Evolutionary conservation across 2,113 vertebrate species (phyloP).

Genomic region (Lasiurus borealis): DNA sequence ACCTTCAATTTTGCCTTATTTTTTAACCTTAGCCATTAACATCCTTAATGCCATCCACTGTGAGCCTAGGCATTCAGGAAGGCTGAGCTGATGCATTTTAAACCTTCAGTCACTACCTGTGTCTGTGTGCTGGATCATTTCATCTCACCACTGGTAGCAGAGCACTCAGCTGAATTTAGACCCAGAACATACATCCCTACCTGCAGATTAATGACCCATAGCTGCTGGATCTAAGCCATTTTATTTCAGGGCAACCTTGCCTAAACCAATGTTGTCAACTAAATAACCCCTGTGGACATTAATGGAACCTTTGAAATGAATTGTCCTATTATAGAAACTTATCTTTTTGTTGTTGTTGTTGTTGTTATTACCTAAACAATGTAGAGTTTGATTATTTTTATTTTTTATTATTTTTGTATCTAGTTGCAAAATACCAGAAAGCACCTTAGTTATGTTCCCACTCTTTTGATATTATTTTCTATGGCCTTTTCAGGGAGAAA

Average conservation of each 20-base stretch:
- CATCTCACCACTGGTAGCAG: not conserved
- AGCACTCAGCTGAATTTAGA: not conserved
- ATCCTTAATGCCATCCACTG: not conserved
- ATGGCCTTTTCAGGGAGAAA: not conserved
- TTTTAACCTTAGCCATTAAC: not conserved
- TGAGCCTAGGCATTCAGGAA: not conserved
- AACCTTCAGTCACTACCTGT: not conserved
- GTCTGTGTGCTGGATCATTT: not conserved
- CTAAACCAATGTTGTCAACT: constrained; percentile 66
- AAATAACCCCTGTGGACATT: constrained; percentile 73
- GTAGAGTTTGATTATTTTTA: constrained; percentile 7
- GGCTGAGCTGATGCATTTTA: not conserved
- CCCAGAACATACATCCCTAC: not conserved
- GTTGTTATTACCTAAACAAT: constrained; percentile 53
- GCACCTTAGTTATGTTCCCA: constrained; percentile 44
- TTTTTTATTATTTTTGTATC: not conserved
- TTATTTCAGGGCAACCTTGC: constrained; percentile 41
- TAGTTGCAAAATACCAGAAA: not conserved
- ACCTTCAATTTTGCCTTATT: not conserved
- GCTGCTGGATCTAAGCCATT: constrained; percentile 37
- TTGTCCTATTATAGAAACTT: constrained; percentile 32
- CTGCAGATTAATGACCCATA: constrained; percentile 3
- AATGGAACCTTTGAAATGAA: constrained; percentile 62
- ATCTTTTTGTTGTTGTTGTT: not conserved
- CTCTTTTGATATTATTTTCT: not conserved